Base-by-base conservation (phyloP, 2,888 invertebrate species). In the Chymomyza fuscimana region DNA sequence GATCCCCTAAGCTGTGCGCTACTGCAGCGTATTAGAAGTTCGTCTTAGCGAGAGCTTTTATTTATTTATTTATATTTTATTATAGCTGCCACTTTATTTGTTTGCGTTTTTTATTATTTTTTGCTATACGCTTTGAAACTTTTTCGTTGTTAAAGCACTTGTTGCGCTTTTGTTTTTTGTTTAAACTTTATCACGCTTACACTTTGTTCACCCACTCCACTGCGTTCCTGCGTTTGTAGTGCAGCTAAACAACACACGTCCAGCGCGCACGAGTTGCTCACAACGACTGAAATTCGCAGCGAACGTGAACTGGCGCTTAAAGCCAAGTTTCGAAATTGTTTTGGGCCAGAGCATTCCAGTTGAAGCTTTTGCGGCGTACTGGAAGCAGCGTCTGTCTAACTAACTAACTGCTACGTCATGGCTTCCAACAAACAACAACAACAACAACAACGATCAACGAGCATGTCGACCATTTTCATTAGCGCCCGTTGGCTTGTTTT, bases 191-290 rank as follows among this genome's bases (percentile, higher is more conserved):
- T 69, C 65, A 36, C 60, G 60, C 80, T 80, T 74, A 73, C 79
- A 81, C 76, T 74, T 75, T 69, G 68, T 65, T 70, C 62, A 22
- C 5, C 70, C 46, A 67, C 25, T 54, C 56, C 50, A 65, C 58
- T 65, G 15, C 32, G 9, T 50, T 65, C 51, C 60, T 69, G 9
- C 16, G 59, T 66, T 50, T 50, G 7, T 70, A 19, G 19, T 74
- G 40, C 40, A 15, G 19, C 25, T 7, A n/a, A 32, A 60, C 25
- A 63, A 74, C 74, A 79, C 78, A 86, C 85, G 81, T 89, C 88
- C 72, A 78, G 66, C 80, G 82, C 79, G 82, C 88, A 88, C 86
- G 79, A 88, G 74, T 78, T 78, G 78, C 81, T 77, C 77, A 81
- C 86, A 79, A 77, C 77, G 86, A 89, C 89, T 89, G 80, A 77